Evolutionary conservation across 1,140 invertebrate species (phyloP), one percentile per base, ranked within the genome.

Genomic region (Brachionus rubens): DNA sequence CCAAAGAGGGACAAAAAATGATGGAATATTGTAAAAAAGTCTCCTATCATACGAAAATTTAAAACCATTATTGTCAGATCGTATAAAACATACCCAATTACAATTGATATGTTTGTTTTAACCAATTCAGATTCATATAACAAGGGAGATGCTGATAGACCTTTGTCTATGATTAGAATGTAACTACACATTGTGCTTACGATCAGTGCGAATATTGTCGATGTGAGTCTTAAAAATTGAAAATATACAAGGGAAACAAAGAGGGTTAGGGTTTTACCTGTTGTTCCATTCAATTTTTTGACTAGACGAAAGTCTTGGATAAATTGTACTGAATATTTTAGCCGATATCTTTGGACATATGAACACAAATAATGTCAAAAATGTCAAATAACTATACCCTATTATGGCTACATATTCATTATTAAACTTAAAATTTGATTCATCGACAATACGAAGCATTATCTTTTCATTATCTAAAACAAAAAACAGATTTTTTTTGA

Each of bases 1-100:
- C 81, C 81, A 80, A 81, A 82, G 19, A 83, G 79, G 7, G 82
- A 81, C 19, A 81, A 80, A 40, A 78, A 78, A 77, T 83, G 82
- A 67, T 83, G 82, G 75, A 82, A 80, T 16, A 82, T 78, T 75
- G 80, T 82, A 76, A 81, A 82, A 33, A 79, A 59, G 77, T 82
- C 82, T 26, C 82, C 81, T 59, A 83, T 80, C 26, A 80, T 75
- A 67, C 80, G 79, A 76, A 81, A 82, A 76, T 83, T 79, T 14
- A 81, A 78, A 6, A 80, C 68, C 77, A 82, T 80, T 16, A 83
- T 77, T 7, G 80, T 77, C 12, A 79, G 41, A 80, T 83, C 82
- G 80, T 78, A 77, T 19, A 76, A 48, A 40, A 47, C 26, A 76
- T 62, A 76, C 24, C 47, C 41, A 19, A 50, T 50, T 21, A 75